Evolutionary conservation across 2,888 invertebrate genomes (phyloP).

Genomic region (Labia minor): DNA sequence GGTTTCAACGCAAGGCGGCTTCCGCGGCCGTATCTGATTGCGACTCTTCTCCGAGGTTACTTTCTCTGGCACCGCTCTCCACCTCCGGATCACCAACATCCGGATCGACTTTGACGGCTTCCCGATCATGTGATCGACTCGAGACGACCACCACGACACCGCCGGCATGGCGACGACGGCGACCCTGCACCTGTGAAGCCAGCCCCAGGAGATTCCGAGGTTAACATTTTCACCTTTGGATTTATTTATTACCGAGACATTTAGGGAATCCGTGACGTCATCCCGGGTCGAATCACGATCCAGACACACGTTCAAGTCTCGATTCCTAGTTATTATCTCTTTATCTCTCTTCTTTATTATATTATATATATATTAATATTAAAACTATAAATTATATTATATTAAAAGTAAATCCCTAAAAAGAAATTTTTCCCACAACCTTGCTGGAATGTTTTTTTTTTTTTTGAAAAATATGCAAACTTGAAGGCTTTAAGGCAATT

Average conservation of each 20-base stretch:
- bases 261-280: no score
- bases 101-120: neutral
- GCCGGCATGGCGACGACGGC: neutral
- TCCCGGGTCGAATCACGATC: no score
- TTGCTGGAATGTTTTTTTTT: no score
- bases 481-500: no score
- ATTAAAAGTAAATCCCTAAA: no score
- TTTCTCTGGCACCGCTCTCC: neutral
- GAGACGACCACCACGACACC: neutral
- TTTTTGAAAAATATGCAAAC: no score
- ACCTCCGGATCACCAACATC: neutral
- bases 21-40: neutral
- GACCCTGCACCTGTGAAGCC: neutral
- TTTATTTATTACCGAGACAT: neutral
- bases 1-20: slow-evolving; percentile 13
- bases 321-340: no score
- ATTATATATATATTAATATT: no score
- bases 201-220: neutral
- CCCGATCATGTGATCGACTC: neutral
- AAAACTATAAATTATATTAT: no score
- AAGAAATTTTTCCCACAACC: no score
- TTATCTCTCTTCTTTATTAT: no score
- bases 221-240: neutral
- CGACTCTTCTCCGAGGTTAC: neutral
- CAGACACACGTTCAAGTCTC: no score